Percentiles rank a stretch among this genome's conserved stretches.
These are phyloP conservation scores for Peromyscus aztecus DNA, from an alignment of 2,797 vertebrate species.

Conservation along the genomic window DNA sequence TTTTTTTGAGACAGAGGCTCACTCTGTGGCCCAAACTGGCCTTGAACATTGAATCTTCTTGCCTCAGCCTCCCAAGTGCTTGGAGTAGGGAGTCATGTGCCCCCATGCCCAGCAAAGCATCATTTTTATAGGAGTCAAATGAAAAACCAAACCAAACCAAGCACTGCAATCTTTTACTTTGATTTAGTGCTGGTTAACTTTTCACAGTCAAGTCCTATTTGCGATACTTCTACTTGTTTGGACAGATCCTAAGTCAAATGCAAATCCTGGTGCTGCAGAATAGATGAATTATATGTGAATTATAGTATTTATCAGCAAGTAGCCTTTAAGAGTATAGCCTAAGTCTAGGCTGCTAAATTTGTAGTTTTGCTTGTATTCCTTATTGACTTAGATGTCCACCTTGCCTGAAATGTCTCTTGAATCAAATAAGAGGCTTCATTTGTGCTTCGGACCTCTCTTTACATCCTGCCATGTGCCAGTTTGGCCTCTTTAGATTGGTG, in stretches of 20 bases:
- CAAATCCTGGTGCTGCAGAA: slow-evolving; percentile 65
- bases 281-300: slow-evolving; percentile 34
- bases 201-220: slow-evolving; percentile 70
- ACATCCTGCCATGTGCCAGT: not conserved
- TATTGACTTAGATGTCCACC: slow-evolving; percentile 60
- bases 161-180: slow-evolving; percentile 49
- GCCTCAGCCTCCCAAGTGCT: not conserved
- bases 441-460: not conserved
- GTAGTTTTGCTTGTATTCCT: slow-evolving; percentile 66
- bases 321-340: slow-evolving; percentile 29
- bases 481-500: not conserved
- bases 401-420: slow-evolving; percentile 54
- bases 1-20: not conserved
- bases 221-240: slow-evolving; percentile 64
- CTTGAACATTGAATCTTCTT: not conserved
- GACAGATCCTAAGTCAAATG: slow-evolving; percentile 60
- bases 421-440: slow-evolving; percentile 40
- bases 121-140: not conserved
- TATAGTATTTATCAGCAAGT: slow-evolving; percentile 28
- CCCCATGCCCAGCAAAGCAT: not conserved
- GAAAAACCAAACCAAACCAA: slow-evolving; percentile 8
- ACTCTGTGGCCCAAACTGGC: not conserved
- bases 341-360: slow-evolving; percentile 31
- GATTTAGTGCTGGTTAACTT: slow-evolving; percentile 67
- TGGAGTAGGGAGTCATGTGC: not conserved